Conservation (phyloP, 2,113 vertebrate species). For the Pangasianodon gigas region DNA sequence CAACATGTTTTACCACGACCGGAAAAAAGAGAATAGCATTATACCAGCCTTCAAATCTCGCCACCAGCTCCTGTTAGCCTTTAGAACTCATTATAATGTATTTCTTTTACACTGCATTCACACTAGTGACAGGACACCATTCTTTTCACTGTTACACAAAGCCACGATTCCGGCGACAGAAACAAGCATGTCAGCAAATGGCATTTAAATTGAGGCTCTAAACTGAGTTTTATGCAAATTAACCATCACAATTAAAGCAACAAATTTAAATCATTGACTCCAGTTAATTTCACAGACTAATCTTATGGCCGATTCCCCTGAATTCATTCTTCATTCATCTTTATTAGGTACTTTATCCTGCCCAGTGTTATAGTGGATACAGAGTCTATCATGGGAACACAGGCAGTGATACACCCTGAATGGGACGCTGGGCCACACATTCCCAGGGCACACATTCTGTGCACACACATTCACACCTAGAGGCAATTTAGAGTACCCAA, state of each 20-base stretch:
- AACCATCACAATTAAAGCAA: constrained; percentile 7
- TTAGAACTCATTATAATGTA: constrained; percentile 34
- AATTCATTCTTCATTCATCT: background rate
- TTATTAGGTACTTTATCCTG: background rate
- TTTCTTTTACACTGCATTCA: background rate
- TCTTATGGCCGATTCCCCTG: background rate
- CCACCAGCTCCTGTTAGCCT: constrained; percentile 17
- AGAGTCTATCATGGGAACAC: background rate
- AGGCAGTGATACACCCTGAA: background rate
- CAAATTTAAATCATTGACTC: background rate
- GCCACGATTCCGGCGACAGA: background rate
- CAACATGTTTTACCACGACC: background rate
- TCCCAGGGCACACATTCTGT: background rate
- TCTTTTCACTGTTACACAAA: constrained; percentile 27
- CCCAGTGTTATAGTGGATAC: background rate
- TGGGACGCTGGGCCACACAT: background rate
- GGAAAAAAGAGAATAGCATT: background rate
- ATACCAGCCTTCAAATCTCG: constrained; percentile 2
- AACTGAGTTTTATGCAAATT: constrained; percentile 29
- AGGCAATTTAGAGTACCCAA: background rate
- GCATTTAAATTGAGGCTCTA: constrained; percentile 23
- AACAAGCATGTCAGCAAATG: constrained; percentile 27
- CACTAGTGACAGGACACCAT: constrained; percentile 8
- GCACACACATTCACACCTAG: background rate
- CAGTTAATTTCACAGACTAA: background rate